Evolutionary conservation across 2,888 invertebrate species (phyloP).

Genomic region (Schizotus pectinicornis): DNA sequence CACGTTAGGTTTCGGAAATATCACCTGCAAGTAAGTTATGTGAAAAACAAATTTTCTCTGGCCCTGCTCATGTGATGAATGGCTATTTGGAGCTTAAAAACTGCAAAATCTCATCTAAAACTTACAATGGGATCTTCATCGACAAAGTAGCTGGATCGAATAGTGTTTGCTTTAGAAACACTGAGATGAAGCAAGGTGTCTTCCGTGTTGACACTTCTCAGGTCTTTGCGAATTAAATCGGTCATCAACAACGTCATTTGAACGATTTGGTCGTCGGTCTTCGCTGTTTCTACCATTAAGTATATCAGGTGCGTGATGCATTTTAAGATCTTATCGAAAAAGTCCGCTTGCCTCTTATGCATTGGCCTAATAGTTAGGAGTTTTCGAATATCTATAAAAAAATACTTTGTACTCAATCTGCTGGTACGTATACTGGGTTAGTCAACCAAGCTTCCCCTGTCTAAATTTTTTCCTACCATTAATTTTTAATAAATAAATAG

Average conservation of each 20-base stretch:
- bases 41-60: not conserved
- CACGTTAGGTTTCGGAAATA: conserved; percentile 76
- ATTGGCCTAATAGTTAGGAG: conserved; percentile 68
- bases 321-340: conserved; percentile 80
- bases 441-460: too few relatives aligned
- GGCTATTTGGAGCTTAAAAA: conserved; percentile 2
- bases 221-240: conserved; percentile 67
- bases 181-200: conserved; percentile 87
- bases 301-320: conserved; percentile 80
- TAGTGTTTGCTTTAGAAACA: conserved; percentile 77
- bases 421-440: too few relatives aligned
- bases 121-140: conserved; percentile 66
- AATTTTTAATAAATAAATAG: too few relatives aligned
- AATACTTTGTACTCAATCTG: too few relatives aligned
- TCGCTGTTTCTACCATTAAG: conserved; percentile 69
- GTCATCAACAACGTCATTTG: conserved; percentile 61
- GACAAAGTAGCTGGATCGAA: conserved; percentile 77
- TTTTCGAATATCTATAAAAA: conserved; percentile 52
- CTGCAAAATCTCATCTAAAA: conserved; percentile 13
- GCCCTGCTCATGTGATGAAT: not conserved
- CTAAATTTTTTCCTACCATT: too few relatives aligned
- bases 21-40: conserved; percentile 62
- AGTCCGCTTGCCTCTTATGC: conserved; percentile 78
- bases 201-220: conserved; percentile 72
- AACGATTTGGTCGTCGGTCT: conserved; percentile 60